Evolutionary conservation across 2,888 invertebrate species (phyloP).

Genomic region (Drosophila paracracens): DNA sequence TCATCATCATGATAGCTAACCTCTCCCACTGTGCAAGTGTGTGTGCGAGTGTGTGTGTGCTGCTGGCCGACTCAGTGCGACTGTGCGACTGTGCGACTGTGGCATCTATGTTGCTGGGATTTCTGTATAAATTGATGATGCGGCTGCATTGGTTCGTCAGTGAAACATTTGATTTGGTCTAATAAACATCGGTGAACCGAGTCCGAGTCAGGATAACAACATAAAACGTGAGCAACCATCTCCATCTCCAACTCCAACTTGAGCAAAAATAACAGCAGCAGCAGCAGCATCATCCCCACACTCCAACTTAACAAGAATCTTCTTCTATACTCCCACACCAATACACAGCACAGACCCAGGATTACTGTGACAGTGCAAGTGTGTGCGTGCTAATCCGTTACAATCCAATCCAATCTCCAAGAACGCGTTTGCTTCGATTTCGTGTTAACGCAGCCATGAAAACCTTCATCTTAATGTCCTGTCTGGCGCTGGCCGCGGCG

Average conservation of each 20-base stretch:
- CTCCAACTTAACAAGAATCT: constrained; percentile 61
- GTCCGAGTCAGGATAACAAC: constrained; percentile 46
- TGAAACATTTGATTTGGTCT: constrained; percentile 85
- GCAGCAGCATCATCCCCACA: constrained; percentile 34
- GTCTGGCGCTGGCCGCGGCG: constrained; percentile 84
- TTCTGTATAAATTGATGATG: constrained; percentile 85
- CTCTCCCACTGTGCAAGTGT: constrained; percentile 45
- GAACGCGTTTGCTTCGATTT: constrained; percentile 47
- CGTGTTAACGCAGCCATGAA: constrained; percentile 76
- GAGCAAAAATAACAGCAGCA: constrained; percentile 4
- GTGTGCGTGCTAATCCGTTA: constrained; percentile 62
- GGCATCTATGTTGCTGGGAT: constrained; percentile 68
- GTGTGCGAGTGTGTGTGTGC: constrained; percentile 37
- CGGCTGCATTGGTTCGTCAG: constrained; percentile 84
- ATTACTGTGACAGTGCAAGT: constrained; percentile 80
- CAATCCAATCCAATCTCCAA: constrained; percentile 18
- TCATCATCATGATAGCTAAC: constrained; percentile 35
- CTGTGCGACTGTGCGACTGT: constrained; percentile 45
- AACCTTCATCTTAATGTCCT: constrained; percentile 85
- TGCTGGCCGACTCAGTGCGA: constrained; percentile 40
- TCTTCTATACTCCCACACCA: constrained; percentile 53
- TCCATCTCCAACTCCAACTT: constrained; percentile 49
- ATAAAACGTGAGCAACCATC: constrained; percentile 61
- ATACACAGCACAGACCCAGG: constrained; percentile 76
- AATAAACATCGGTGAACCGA: constrained; percentile 83